These are phyloP conservation scores for Protosalanx chinensis DNA, from an alignment of 2,797 vertebrate genomes.

Conservation along the genomic window DNA sequence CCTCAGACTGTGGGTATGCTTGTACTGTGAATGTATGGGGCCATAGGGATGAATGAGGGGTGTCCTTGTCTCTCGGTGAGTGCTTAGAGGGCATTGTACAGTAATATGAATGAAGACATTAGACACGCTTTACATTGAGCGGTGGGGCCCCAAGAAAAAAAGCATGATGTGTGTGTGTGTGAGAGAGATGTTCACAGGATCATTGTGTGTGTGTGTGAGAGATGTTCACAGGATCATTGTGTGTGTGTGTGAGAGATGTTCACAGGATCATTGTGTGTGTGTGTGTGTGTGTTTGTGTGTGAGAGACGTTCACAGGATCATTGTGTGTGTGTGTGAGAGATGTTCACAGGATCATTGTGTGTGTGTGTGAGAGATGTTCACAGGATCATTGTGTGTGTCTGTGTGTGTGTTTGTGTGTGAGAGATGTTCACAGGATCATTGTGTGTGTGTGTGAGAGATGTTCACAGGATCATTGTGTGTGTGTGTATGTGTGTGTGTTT, in stretches of 20 bases:
- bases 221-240: too few relatives aligned
- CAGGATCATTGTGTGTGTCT: conserved; percentile 20
- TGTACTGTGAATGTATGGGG: conserved; percentile 50
- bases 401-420: conserved; percentile 14
- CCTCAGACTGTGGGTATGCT: conserved; percentile 37
- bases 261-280: neutral
- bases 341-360: too few relatives aligned
- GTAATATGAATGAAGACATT: conserved; percentile 67
- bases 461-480: conserved; percentile 21
- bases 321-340: conserved; percentile 14
- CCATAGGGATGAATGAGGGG: conserved; percentile 54
- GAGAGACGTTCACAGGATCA: conserved; percentile 7
- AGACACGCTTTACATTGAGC: conserved; percentile 46
- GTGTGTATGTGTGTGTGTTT: conserved; percentile 18
- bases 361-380: neutral
- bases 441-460: neutral
- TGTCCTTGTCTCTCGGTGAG: conserved; percentile 43
- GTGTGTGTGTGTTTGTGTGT: conserved; percentile 1
- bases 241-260: too few relatives aligned
- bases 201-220: too few relatives aligned
- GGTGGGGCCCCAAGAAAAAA: conserved; percentile 19
- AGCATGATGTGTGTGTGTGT: conserved; percentile 1
- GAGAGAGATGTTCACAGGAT: too few relatives aligned
- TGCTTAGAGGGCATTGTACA: conserved; percentile 58
- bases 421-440: too few relatives aligned